Evolutionary conservation across 2,797 vertebrate species (phyloP), one percentile per base, ranked within the genome.

Genomic region (Artibeus jamaicensis): DNA sequence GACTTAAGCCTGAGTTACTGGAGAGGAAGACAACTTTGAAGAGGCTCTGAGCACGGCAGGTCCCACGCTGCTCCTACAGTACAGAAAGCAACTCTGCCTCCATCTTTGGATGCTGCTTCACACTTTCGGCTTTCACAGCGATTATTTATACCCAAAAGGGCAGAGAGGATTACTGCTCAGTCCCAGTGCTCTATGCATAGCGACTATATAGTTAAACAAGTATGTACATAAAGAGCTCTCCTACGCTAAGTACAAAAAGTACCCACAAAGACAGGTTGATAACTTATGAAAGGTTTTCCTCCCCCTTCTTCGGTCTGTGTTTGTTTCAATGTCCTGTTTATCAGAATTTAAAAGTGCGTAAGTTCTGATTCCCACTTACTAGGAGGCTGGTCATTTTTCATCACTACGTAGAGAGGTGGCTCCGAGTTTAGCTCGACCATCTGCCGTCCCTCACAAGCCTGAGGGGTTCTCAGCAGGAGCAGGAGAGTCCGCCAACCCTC

Each of bases 351-450:
- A 91, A 97, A 87, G 87, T 91, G 29, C 65, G 12, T 4, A 29
- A 89, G 44, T 82, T 81, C 79, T 93, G 55, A 91, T 79, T 95
- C 85, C 92, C 89, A 95, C 50, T 94, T 91, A 93, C 91, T 78
- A 97, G 79, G 55, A 97, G 82, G 42, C 86, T 92, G 97, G 95
- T 95, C 94, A 93, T 97, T 96, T 96, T 95, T 96, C 84, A 94
- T 95, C 94, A 84, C 82, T 87, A 89, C 3, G 6, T 82, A 74
- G 76, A 97, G 79, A 84, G 76, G 79, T 96, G 89, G 93, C 97
- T 95, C 92, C 0, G 26, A 91, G 92, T 96, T 93, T 94, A 93
- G 79, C 74, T 89, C 29, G 10, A 95, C 97, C 97, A 96, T 98
- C 97, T 97, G 97, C 70, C 21, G 1, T 91, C 86, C 96, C 89